Evolutionary conservation across 2,888 invertebrate genomes (phyloP), one percentile per base, ranked within the genome.

Genomic region (Beris chalybata): DNA sequence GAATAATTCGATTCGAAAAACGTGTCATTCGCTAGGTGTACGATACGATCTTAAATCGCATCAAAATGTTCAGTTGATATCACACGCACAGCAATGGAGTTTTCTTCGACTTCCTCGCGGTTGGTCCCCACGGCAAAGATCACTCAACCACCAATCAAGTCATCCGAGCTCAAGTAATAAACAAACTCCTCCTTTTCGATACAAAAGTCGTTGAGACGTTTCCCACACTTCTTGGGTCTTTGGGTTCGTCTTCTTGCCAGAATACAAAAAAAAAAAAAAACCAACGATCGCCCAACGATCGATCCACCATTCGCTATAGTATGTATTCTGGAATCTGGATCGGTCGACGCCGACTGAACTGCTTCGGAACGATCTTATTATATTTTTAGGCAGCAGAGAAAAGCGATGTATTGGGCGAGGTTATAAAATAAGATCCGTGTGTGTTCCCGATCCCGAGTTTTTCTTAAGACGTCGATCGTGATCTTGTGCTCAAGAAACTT

Each of bases 101-200:
- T 47, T 44, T 57, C 4, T 13, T 7, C 44, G 56, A n/a, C 11
- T 43, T 44, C 57, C 57, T 58, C 45, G 58, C 48, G 58, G 58
- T 15, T 32, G 52, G 38, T 64, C 31, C 15, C 7, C 53, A 53
- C 52, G 11, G 38, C 15, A 22, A 56, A 68, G 65, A 65, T 68
- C 68, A 68, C 68, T 68, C 68, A 68, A 52, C 65, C 65, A 65
- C 68, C 68, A 68, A 65, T 68, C 68, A 68, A 65, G 61, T 61
- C 56, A 52, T 53, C 50, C 32, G 44, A 55, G 55, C 56, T 68
- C 32, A 45, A 68, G 61, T 48, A 65, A 56, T 68, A 68, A 68
- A 68, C 68, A 68, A 68, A 68, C 68, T 68, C 68, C 68, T 65
- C 68, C 68, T 68, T 61, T 65, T 32, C 53, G 47, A 54, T 44